These are phyloP conservation scores for Notarius quadriscutis DNA, from an alignment of 2,113 vertebrate species.

Conservation along the genomic window DNA sequence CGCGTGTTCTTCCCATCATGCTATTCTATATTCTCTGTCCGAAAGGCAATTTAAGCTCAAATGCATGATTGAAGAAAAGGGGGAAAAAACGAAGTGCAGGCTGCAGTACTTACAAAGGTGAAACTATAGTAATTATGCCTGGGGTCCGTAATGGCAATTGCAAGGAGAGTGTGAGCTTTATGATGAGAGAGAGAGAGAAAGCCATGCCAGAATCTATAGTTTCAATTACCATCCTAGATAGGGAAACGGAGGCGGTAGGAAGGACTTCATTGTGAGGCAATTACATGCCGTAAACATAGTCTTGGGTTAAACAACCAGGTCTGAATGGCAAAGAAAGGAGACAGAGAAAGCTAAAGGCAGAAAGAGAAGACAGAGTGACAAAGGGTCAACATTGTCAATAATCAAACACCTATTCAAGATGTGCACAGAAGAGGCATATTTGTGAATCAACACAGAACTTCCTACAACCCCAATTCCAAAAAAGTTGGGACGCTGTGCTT, in stretches of 20 bases:
- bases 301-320: slow-evolving; percentile 42
- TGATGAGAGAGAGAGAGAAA: slow-evolving; percentile 18
- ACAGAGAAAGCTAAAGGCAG: neutral
- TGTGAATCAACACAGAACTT: neutral
- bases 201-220: slow-evolving; percentile 53
- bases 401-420: neutral
- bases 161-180: slow-evolving; percentile 43
- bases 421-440: neutral
- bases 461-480: too few relatives aligned
- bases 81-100: slow-evolving; percentile 4
- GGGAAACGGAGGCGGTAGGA: slow-evolving; percentile 28
- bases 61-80: neutral
- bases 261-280: slow-evolving; percentile 41
- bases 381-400: too few relatives aligned
- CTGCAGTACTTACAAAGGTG: slow-evolving; percentile 3
- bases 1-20: neutral
- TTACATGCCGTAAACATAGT: slow-evolving; percentile 39
- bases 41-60: slow-evolving; percentile 7
- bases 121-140: slow-evolving; percentile 31
- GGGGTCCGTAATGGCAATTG: slow-evolving; percentile 16
- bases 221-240: slow-evolving; percentile 46
- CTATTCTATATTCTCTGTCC: neutral
- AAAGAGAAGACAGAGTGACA: neutral
- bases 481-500: too few relatives aligned
- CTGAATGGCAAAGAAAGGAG: slow-evolving; percentile 50